A percentile compares a stretch with the other conserved stretches of the same genome.
These are phyloP conservation scores for Cyrtodaria siliqua DNA, from an alignment of 2,888 invertebrate species.

Conservation along the genomic window DNA sequence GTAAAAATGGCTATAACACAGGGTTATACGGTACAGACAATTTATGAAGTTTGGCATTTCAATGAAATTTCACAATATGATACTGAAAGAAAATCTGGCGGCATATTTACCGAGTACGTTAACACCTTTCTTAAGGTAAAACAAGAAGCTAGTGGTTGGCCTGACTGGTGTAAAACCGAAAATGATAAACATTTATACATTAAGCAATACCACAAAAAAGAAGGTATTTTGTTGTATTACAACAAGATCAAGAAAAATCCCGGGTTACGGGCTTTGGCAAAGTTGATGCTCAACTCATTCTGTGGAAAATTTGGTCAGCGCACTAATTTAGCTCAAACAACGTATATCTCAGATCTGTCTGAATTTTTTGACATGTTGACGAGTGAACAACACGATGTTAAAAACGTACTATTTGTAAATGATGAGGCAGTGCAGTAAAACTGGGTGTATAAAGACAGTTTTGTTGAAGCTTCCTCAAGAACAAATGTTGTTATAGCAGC, in stretches of 20 bases:
- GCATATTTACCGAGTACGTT: slow-evolving; percentile 77
- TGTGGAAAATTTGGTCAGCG: slow-evolving; percentile 65
- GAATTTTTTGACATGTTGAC: slow-evolving; percentile 47
- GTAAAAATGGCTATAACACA: slow-evolving; percentile 17
- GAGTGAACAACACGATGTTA: slow-evolving; percentile 43
- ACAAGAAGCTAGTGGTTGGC: slow-evolving; percentile 67
- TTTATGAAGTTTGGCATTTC: slow-evolving; percentile 58
- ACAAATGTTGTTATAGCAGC: slow-evolving; percentile 40
- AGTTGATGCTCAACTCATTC: slow-evolving; percentile 56
- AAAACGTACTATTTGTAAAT: slow-evolving; percentile 32
- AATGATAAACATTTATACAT: slow-evolving; percentile 6
- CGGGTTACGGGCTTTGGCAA: slow-evolving; percentile 44
- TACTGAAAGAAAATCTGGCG: slow-evolving; percentile 2
- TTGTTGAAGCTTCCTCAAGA: slow-evolving; percentile 73
- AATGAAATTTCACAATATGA: slow-evolving; percentile 37
- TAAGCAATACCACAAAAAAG: slow-evolving; percentile 1
- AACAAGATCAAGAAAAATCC: slow-evolving; percentile 37
- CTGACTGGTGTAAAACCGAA: slow-evolving; percentile 21
- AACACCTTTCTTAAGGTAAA: slow-evolving; percentile 43
- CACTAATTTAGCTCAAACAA: slow-evolving; percentile 24
- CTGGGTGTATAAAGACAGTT: slow-evolving; percentile 24
- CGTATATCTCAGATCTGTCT: slow-evolving; percentile 16
- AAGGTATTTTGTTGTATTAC: slow-evolving; percentile 44
- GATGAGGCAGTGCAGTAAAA: slow-evolving; percentile 42
- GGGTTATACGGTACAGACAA: slow-evolving; percentile 34